These are phyloP conservation scores for Hydropsyche betteni DNA, from an alignment of 2,888 invertebrate genomes.

Conservation along the genomic window DNA sequence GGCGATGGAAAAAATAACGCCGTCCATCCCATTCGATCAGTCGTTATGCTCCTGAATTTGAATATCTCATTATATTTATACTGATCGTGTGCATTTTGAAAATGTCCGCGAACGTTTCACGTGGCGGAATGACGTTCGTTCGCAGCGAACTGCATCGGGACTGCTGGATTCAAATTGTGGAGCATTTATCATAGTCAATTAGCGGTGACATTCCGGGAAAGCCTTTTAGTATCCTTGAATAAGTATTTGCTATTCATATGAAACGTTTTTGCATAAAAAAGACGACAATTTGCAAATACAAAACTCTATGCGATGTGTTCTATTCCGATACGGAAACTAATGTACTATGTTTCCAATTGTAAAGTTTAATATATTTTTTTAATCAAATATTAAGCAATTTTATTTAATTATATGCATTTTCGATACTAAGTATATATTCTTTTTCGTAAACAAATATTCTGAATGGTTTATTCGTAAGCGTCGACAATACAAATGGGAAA, in stretches of 20 bases:
- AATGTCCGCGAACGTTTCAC: not conserved
- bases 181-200: slow-evolving; percentile 45
- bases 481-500: not conserved
- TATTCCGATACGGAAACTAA: too few relatives aligned
- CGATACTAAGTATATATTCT: not conserved
- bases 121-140: slow-evolving; percentile 28
- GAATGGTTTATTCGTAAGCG: not conserved
- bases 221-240: slow-evolving; percentile 33
- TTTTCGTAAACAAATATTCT: not conserved
- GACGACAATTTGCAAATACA: too few relatives aligned
- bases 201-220: slow-evolving; percentile 40
- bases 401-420: not conserved
- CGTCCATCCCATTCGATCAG: not conserved
- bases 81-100: not conserved
- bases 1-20: slow-evolving; percentile 15
- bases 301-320: too few relatives aligned
- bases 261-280: slow-evolving; percentile 4
- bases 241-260: slow-evolving; percentile 23
- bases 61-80: too few relatives aligned
- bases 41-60: too few relatives aligned
- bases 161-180: slow-evolving; percentile 30
- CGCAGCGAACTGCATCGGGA: slow-evolving; percentile 14
- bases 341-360: too few relatives aligned
- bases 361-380: not conserved
- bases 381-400: not conserved